These are phyloP conservation scores for Pasiphila rectangulata DNA, from an alignment of 2,888 invertebrate species.

Conservation along the genomic window DNA sequence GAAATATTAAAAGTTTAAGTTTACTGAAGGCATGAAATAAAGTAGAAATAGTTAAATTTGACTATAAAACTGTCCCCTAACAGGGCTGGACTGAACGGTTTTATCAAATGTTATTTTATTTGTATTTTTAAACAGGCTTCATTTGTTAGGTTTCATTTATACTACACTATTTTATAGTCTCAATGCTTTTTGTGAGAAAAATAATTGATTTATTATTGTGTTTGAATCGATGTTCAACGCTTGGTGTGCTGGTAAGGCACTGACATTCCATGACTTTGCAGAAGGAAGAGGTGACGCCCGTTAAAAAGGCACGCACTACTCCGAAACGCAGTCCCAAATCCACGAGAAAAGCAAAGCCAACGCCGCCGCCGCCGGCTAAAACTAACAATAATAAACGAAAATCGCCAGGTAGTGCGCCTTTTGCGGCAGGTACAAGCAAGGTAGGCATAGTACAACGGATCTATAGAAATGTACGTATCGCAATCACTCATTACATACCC, in stretches of 20 bases:
- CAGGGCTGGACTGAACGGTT: too few species aligned
- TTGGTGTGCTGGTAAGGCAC: not conserved
- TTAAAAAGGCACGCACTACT: constrained; percentile 61
- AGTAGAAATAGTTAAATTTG: too few species aligned
- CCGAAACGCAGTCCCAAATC: constrained; percentile 69
- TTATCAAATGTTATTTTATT: too few species aligned
- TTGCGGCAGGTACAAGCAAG: constrained; percentile 72
- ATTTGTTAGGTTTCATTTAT: too few species aligned
- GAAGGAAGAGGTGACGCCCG: constrained; percentile 59
- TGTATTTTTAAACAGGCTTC: too few species aligned
- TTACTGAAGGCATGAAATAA: too few species aligned
- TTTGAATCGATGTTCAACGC: too few species aligned
- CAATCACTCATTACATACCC: constrained; percentile 70
- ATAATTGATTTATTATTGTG: too few species aligned
- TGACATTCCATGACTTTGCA: constrained; percentile 38
- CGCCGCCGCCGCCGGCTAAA: constrained; percentile 32
- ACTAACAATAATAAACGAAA: constrained; percentile 57
- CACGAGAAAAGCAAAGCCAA: constrained; percentile 50
- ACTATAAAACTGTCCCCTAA: too few species aligned
- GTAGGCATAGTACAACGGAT: constrained; percentile 82
- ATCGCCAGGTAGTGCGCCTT: constrained; percentile 72
- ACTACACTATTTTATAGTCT: too few species aligned
- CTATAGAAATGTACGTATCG: constrained; percentile 82
- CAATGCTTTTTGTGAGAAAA: too few species aligned
- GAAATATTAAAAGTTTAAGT: too few species aligned